Base-by-base conservation (phyloP, 2,888 invertebrate species). In the Epistrophe eligans region DNA sequence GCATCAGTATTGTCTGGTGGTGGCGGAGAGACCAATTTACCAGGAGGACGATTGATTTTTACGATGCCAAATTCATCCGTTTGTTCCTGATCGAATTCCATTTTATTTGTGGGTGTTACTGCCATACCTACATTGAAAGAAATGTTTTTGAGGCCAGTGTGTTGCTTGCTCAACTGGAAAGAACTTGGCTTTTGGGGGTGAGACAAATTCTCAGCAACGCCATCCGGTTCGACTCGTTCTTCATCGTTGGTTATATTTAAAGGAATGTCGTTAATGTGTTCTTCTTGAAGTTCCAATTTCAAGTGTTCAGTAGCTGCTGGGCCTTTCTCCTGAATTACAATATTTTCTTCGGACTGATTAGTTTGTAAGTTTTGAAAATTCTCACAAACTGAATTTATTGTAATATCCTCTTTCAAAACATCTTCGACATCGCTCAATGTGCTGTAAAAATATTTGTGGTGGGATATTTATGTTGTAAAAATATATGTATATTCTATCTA, bases 71-170 rank as follows among this genome's bases (percentile, higher is more conserved):
- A 93, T 79, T 92, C 91, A 84, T 92, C 91, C 11, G 91, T 90
- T 66, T 90, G 89, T 83, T 91, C 90, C 82, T 93, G 92, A 89
- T 92, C 90, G 70, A 93, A 93, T 87, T 93, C 93, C 92, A 93
- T 93, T 90, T 93, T 93, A 72, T 89, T 90, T 81, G 91, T 91
- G 3, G 93, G 93, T 89, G 92, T 92, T 0, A 93, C 93, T 8
- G 92, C 92, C 89, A 91, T 91, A 50, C 93, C 93, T 9, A 93
- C 92, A 80, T 92, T 92, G 85, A 90, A 92, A 5, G 93, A 93
- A 60, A 92, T 91, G 88, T 93, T 93, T 89, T 93, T 93, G 88
- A 93, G 91, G 73, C 93, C 93, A 3, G 93, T 93, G 55, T 93
- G 93, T 88, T 92, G 92, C 88, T 92, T 93, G 89, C 91, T 92